Evolutionary conservation across 1,140 invertebrate genomes (phyloP), one percentile per base, ranked within the genome.

Genomic region (Drosophila rhopaloa): DNA sequence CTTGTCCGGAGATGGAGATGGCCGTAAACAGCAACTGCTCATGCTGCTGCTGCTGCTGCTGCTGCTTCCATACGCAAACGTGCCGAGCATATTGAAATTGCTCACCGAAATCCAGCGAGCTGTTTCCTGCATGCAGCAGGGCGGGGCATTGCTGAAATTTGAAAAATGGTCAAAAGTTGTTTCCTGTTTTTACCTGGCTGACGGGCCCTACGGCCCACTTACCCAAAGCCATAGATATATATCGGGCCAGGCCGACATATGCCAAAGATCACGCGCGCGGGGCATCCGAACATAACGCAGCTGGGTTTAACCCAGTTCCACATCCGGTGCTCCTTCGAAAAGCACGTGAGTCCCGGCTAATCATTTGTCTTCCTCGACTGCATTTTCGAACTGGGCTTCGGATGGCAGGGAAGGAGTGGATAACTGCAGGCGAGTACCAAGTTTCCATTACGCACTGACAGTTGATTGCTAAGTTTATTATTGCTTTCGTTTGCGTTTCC

Each of bases 391-490:
- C 29, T 6, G 29, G 8, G 7, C 8, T 6, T 8, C 29, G 29
- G 29, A 8, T 7, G 11, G 9, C 14, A 24, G 37, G 50, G 13
- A 19, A 10, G 37, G 16, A 40, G 50, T 14, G 44, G 16, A 48
- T 37, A 47, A 70, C 19, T 70, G 67, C 66, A 71, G 53, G 19
- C 16, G 14, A 27, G 44, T 54, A 53, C 61, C 41, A 66, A 77
- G 74, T 62, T 78, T 78, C 74, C 75, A 78, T 78, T 78, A 78
- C 75, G 75, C 75, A 78, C 75, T 78, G 75, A 78, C 74, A 78
- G 75, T 65, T 78, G 75, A 78, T 78, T 78, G 75, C 75, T 55
- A 78, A 78, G 75, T 77, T 78, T 78, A 78, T 78, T 78, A 78
- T 78, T 77, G 75, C 75, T 68, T 72, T 70, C 65, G 67, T 57